Conservation (phyloP, 2,797 vertebrate species). For the Girardinus metallicus region DNA sequence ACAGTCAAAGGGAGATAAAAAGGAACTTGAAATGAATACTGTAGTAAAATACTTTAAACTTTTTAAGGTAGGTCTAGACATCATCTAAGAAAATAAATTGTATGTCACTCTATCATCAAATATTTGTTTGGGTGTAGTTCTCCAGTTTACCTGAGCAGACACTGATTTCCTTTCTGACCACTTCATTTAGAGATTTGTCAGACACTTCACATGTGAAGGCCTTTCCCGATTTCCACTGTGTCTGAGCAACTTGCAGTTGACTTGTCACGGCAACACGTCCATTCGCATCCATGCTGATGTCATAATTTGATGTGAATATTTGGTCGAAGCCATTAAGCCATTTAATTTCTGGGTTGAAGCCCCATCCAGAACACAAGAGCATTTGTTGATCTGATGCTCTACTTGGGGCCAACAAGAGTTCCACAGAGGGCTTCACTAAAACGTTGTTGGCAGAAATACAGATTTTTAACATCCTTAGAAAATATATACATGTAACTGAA, state of each 20-base stretch:
- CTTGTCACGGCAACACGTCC: slow-evolving; percentile 62
- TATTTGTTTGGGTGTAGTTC: background rate
- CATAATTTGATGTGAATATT: accelerated
- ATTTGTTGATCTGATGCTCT: slow-evolving; percentile 34
- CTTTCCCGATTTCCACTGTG: slow-evolving; percentile 62
- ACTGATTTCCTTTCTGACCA: slow-evolving; percentile 12
- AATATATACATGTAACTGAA: too few species aligned
- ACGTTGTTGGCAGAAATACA: background rate
- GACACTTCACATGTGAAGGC: slow-evolving; percentile 59
- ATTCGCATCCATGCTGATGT: slow-evolving; percentile 43
- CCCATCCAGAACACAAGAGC: slow-evolving; percentile 63
- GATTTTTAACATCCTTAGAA: background rate
- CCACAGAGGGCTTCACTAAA: slow-evolving; percentile 59
- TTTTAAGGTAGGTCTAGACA: too few species aligned
- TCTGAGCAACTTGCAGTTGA: slow-evolving; percentile 39
- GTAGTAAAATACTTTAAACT: too few species aligned
- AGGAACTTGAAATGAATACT: too few species aligned
- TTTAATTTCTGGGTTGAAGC: slow-evolving; percentile 66
- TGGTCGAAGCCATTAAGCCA: slow-evolving; percentile 45
- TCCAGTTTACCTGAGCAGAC: slow-evolving; percentile 68
- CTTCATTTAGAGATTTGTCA: slow-evolving; percentile 26
- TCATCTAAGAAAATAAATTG: too few species aligned
- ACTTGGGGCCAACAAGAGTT: slow-evolving; percentile 47
- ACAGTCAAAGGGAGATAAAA: too few species aligned
- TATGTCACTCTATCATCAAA: too few species aligned